Percentiles rank a stretch among this genome's conserved stretches.
Evolutionary conservation across 1,140 invertebrate species (phyloP).

Genomic region (Listronotus bonariensis): DNA sequence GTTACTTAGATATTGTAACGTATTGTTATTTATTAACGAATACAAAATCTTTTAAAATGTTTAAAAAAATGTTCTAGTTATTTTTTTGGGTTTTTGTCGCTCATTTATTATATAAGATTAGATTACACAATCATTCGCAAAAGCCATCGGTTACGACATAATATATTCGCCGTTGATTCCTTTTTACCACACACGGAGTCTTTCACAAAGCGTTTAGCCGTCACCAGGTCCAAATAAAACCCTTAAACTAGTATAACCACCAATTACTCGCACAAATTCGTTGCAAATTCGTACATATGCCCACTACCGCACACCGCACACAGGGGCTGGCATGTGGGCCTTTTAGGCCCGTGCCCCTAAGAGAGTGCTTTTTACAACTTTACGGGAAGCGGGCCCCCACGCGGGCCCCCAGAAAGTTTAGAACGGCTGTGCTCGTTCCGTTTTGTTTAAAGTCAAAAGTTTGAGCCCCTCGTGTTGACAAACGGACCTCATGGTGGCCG

Average conservation of each 20-base stretch:
- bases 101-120: no score
- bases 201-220: constrained; percentile 27
- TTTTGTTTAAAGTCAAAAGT: constrained; percentile 44
- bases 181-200: constrained; percentile 22
- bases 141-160: no score
- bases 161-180: neutral
- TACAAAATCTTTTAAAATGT: no score
- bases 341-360: constrained; percentile 38
- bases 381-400: constrained; percentile 24
- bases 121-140: no score
- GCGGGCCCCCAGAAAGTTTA: constrained; percentile 34
- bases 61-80: no score
- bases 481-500: constrained; percentile 39
- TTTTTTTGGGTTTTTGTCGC: no score
- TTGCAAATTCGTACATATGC: constrained; percentile 32
- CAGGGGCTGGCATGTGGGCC: constrained; percentile 39
- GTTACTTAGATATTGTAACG: no score
- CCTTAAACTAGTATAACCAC: constrained; percentile 12
- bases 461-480: constrained; percentile 38
- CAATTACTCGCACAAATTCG: constrained; percentile 25
- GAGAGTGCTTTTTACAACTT: constrained; percentile 19
- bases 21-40: no score
- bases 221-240: constrained; percentile 16
- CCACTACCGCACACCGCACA: constrained; percentile 32
- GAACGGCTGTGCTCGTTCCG: constrained; percentile 22